Base-by-base conservation (phyloP, 2,888 invertebrate genomes). In the Hoplodrina blanda region DNA sequence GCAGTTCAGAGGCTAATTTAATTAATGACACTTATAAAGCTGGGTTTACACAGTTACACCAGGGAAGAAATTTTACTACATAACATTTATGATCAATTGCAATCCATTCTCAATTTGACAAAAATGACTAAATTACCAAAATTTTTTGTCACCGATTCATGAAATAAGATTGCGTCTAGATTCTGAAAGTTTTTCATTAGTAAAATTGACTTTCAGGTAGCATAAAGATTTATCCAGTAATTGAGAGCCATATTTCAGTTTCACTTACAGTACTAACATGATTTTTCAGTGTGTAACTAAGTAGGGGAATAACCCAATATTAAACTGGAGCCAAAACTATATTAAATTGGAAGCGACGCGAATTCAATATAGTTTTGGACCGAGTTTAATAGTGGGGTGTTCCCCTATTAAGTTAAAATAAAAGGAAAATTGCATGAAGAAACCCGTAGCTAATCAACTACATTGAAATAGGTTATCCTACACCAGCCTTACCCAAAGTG, bases 1-100 rank as follows among this genome's bases (percentile, higher is more conserved):
- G n/a, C 4, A 46, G 50, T 52, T 73, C 61, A 53, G 50, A 56
- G 65, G 46, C 11, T 13, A 61, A 56, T 30, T 57, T 15, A 57
- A 57, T 59, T 25, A 44, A 53, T 52, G 41, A 13, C 62, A 44
- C 30, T 44, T 25, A 25, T 20, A 11, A n/a, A 55, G 20, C 13
- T 13, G 33, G 15, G 15, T 67, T 19, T 25, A 20, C 10, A 30
- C 8, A 13, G 15, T 8, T 19, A 25, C n/a, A 13, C 11, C 30
- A 30, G 46, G 44, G 8, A 8, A 8, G 8, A 25, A 37, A 37
- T 37, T 37, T 1, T 37, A 33, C 7, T 6, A 3, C 0, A 7
- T 37, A 37, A 37, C 8, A 8, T 37, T 37, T 37, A 37, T 7
- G 8, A 37, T 1, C 37, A 8, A 37, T 37, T 8, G 8, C 37